Evolutionary conservation across 2,797 vertebrate genomes (phyloP).

Genomic region (Fistularia commersonii): DNA sequence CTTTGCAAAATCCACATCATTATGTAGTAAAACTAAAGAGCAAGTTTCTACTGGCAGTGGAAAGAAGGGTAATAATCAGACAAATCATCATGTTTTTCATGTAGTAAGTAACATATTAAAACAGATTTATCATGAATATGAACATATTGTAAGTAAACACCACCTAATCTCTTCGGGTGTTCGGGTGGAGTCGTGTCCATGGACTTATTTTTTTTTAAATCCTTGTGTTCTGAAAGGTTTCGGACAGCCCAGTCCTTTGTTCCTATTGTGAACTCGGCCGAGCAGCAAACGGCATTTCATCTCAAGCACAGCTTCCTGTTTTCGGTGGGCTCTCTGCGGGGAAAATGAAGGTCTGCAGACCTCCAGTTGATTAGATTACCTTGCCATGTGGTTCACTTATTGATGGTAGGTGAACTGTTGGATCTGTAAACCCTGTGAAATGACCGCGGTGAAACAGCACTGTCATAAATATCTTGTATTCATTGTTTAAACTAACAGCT

Average conservation of each 20-base stretch:
- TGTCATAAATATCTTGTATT: neutral
- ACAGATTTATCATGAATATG: neutral
- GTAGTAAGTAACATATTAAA: neutral
- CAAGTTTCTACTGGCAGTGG: no score
- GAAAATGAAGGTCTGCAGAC: conserved; percentile 33
- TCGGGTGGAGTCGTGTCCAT: neutral
- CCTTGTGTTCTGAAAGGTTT: neutral
- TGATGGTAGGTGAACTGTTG: conserved; percentile 31
- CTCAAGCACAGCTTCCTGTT: conserved; percentile 52
- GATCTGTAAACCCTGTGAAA: conserved; percentile 19
- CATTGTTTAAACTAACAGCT: no score
- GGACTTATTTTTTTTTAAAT: neutral
- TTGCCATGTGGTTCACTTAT: conserved; percentile 44
- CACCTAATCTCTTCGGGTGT: neutral
- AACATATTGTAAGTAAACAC: conserved; percentile 2
- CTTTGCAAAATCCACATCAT: neutral
- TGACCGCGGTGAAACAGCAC: conserved; percentile 6
- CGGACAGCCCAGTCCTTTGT: conserved; percentile 16
- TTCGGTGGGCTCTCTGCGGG: conserved; percentile 13
- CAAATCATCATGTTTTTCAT: conserved; percentile 2
- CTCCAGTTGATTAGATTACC: conserved; percentile 57
- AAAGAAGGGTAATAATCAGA: neutral
- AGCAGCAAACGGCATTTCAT: conserved; percentile 26
- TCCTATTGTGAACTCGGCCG: conserved; percentile 19
- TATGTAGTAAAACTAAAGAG: no score